Percentiles rank a stretch among this genome's conserved stretches.
Conservation (phyloP, 2,113 vertebrate genomes). For the Cyphomyrus plagiostoma region DNA sequence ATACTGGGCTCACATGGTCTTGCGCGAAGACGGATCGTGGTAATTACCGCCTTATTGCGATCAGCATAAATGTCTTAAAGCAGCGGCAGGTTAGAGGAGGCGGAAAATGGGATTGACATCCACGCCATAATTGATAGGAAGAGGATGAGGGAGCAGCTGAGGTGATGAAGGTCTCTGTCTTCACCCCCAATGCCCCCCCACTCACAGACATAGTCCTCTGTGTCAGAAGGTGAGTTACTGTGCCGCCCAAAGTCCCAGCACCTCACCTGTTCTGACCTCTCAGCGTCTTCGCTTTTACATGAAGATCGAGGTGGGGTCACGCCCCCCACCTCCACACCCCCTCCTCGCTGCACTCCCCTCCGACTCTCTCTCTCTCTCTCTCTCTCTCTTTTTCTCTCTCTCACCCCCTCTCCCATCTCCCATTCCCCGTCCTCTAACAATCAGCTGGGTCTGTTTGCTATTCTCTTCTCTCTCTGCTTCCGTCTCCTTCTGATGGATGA, state of each 20-base stretch:
- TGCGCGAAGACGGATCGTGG: not conserved
- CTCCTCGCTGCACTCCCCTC: no score
- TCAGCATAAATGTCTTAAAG: not conserved
- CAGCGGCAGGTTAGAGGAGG: not conserved
- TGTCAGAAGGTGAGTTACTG: constrained; percentile 29
- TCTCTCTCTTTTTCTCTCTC: no score
- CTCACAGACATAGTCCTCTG: constrained; percentile 20
- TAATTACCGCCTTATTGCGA: not conserved
- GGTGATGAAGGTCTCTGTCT: not conserved
- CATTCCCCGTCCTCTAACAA: not conserved
- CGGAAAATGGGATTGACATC: not conserved
- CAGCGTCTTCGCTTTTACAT: not conserved
- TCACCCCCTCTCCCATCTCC: not conserved
- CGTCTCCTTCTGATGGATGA: not conserved
- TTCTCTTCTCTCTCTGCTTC: not conserved
- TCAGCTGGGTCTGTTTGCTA: not conserved
- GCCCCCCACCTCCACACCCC: not conserved
- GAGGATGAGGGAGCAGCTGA: not conserved
- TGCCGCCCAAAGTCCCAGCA: not conserved
- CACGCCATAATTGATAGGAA: not conserved
- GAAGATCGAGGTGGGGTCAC: not conserved
- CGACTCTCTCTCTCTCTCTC: no score
- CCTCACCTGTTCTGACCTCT: not conserved
- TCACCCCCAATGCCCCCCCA: not conserved
- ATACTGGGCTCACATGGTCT: not conserved